phyloP scores from a whole-genome alignment of 2,113 vertebrate species.

The Takifugu bimaculatus region DNA sequence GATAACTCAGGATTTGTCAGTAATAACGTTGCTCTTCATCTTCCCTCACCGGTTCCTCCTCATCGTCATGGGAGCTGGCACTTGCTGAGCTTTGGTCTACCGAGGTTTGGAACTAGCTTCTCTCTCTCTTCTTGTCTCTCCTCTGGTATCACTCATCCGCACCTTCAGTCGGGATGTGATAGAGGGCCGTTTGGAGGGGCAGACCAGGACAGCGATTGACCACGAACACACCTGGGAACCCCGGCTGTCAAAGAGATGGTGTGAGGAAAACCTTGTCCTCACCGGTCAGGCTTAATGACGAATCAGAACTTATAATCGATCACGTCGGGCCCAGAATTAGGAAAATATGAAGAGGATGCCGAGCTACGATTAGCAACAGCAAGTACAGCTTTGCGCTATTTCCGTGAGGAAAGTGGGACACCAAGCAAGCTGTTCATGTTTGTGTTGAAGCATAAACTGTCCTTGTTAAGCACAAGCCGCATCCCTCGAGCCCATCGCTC shows the following conservation, averaged over 20 bases:
- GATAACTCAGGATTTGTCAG: not conserved
- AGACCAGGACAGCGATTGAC: constrained; percentile 44
- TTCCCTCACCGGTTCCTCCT: constrained; percentile 22
- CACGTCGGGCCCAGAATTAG: constrained; percentile 2
- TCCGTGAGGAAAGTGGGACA: constrained; percentile 46
- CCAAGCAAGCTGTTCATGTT: constrained; percentile 19
- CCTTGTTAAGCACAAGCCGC: constrained; percentile 12
- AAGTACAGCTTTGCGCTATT: constrained; percentile 19
- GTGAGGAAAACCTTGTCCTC: not conserved
- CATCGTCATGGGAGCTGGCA: constrained; percentile 55
- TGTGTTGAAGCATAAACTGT: constrained; percentile 9
- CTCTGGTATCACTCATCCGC: constrained; percentile 38
- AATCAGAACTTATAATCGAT: not conserved
- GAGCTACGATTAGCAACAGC: not conserved
- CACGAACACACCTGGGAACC: constrained; percentile 50
- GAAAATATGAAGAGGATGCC: not conserved
- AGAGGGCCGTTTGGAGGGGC: constrained; percentile 7
- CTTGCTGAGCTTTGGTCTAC: constrained; percentile 55
- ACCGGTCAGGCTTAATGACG: not conserved
- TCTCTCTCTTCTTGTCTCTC: constrained; percentile 7
- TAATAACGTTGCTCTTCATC: constrained; percentile 9
- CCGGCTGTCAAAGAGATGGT: constrained; percentile 57
- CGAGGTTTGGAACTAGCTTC: constrained; percentile 55
- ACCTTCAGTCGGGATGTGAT: constrained; percentile 22
- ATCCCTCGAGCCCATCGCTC: constrained; percentile 23